Evolutionary conservation across 2,113 vertebrate genomes (phyloP), one percentile per base, ranked within the genome.

Genomic region (Xyliphius kryptos): DNA sequence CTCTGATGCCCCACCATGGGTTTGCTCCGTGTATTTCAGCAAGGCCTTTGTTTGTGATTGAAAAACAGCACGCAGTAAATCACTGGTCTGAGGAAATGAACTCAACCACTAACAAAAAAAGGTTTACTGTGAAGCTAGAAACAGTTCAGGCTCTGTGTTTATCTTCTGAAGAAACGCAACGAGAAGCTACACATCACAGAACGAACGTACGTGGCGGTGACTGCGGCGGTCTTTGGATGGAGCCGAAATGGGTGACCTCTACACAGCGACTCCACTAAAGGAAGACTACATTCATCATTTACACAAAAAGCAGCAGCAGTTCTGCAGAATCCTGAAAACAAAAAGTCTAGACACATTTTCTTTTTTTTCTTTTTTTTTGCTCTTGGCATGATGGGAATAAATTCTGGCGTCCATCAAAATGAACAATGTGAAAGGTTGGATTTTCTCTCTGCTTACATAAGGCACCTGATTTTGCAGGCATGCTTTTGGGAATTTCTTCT

Each of bases 391-490:
- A 63, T 37, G 76, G 74, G 69, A 54, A 55, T 54, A 65, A 66
- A 61, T 32, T 66, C 46, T 69, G 41, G 6, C 72, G 60, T 52
- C 57, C 70, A 63, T 51, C 62, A 74, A 65, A 66, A 70, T 15
- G 56, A 48, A 81, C 76, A 67, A 82, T 71, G 79, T 74, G 62
- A 71, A 12, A 72, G 70, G 81, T 82, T 79, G 78, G 83, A 76
- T 80, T 80, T 75, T 83, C 67, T 16, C 66, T 79, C 71, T 74
- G 68, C 80, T 73, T 80, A 79, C 82, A 77, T 87, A 88, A 89
- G 86, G 87, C 87, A 89, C 84, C 87, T 85, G 83, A 84, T 83
- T 83, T 55, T 82, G 80, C 87, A 89, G 86, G 86, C 84, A 85
- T 85, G 77, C 67, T 83, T 81, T 85, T 79, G 66, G 72, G 63